Evolutionary conservation across 2,888 invertebrate genomes (phyloP), one percentile per base, ranked within the genome.

Genomic region (Iphiclides podalirius): DNA sequence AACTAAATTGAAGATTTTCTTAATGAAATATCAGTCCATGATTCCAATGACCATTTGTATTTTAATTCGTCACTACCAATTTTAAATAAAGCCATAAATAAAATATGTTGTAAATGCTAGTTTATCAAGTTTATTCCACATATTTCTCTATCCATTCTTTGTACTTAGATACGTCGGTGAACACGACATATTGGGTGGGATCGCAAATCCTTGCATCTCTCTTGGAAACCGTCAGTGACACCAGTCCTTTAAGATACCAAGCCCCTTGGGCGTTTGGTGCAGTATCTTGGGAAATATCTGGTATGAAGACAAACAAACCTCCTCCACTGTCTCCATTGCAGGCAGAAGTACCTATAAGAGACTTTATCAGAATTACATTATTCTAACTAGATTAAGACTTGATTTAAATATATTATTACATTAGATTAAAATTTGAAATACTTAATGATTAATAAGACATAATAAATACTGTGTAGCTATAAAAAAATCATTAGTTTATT

Each of bases 271-370:
- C 52, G 9, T 59, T 57, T 1, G 50, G 9, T 6, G 57, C 44
- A 0, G 35, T 33, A 3, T 57, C 55, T 0, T 59, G 58, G 0
- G 57, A n/a, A 4, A 49, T 41, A 14, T 74, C 71, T 1, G 72
- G 72, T 0, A 70, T 59, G 47, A 75, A 73, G 4, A 90, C 66
- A 13, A 74, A 55, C 47, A 89, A 72, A 0, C 86, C 90, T 35
- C 88, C 85, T 1, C 90, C 90, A 47, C 89, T 88, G 55, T 89
- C 88, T 0, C 89, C 90, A 34, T 87, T 86, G 54, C 90, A 90
- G 2, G 83, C 82, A 45, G 85, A 85, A 1, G 74, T 83, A 9
- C 83, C 86, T 68, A 43, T 1, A 64, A n/a, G n/a, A n/a, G n/a
- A n/a, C n/a, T n/a, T n/a, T n/a, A n/a, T n/a, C n/a, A n/a, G n/a